Percentiles rank a stretch among this genome's conserved stretches.
Conservation (phyloP, 2,888 invertebrate genomes). For the Luperina testacea region DNA sequence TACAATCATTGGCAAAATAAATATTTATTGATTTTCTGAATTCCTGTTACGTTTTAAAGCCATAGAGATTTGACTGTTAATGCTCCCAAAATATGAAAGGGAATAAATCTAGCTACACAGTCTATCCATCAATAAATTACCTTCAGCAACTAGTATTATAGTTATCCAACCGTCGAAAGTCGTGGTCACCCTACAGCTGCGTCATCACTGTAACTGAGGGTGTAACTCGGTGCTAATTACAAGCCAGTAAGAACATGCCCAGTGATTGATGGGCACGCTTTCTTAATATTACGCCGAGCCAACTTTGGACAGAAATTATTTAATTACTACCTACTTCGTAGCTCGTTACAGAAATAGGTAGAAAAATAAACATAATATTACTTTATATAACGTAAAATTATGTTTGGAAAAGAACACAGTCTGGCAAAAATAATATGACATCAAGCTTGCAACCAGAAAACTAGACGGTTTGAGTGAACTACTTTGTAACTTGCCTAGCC, state of each 20-base stretch:
- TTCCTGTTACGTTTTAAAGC: neutral
- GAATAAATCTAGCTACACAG: neutral
- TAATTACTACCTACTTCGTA: constrained; percentile 32
- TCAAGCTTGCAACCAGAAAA: neutral
- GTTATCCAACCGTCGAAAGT: neutral
- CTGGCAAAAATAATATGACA: neutral
- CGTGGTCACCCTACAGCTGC: constrained; percentile 57
- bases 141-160: neutral
- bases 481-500: constrained; percentile 25
- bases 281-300: constrained; percentile 42
- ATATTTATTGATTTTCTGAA: neutral
- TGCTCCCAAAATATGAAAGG: neutral
- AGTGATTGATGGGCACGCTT: constrained; percentile 56
- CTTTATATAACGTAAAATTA: neutral
- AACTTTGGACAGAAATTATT: constrained; percentile 37
- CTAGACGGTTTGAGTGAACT: constrained; percentile 10
- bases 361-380: neutral
- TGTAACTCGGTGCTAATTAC: constrained; percentile 61
- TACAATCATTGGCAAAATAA: neutral
- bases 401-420: neutral
- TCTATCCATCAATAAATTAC: neutral
- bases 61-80: neutral
- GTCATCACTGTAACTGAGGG: constrained; percentile 55
- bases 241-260: constrained; percentile 47
- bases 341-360: neutral